These are phyloP conservation scores for Dicrostonyx torquatus DNA, from an alignment of 2,797 vertebrate genomes.

Conservation along the genomic window DNA sequence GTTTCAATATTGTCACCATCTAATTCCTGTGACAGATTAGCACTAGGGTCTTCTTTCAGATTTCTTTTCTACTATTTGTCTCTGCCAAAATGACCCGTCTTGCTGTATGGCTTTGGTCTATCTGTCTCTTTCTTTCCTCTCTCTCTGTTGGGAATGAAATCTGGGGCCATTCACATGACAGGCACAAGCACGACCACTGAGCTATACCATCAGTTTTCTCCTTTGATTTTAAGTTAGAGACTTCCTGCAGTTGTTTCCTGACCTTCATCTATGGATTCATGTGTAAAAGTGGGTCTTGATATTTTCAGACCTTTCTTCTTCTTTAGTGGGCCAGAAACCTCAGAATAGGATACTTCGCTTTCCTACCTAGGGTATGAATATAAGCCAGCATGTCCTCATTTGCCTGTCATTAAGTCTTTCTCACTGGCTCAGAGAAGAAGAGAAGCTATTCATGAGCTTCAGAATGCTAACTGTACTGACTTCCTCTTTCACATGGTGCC, in stretches of 20 bases:
- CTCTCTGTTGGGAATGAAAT: neutral
- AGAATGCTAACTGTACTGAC: neutral
- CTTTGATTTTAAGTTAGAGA: constrained; percentile 50
- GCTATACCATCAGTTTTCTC: neutral
- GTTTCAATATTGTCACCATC: neutral
- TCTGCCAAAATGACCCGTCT: neutral
- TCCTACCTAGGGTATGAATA: neutral
- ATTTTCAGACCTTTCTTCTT: constrained; percentile 51
- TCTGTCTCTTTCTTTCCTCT: neutral
- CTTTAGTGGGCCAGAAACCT: constrained; percentile 2
- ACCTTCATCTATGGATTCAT: neutral
- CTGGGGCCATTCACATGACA: neutral
- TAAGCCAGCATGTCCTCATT: neutral
- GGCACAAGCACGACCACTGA: neutral
- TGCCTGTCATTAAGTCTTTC: neutral
- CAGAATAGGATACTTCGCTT: neutral
- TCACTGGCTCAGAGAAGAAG: neutral
- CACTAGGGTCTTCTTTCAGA: neutral
- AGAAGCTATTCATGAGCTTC: neutral
- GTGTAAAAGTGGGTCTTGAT: constrained; percentile 5
- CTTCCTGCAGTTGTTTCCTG: neutral
- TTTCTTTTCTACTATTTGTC: neutral
- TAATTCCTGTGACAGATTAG: constrained; percentile 22
- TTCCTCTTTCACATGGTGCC: neutral
- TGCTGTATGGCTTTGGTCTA: neutral